Conservation (phyloP, 2,888 invertebrate species). For the Pandemis corylana region DNA sequence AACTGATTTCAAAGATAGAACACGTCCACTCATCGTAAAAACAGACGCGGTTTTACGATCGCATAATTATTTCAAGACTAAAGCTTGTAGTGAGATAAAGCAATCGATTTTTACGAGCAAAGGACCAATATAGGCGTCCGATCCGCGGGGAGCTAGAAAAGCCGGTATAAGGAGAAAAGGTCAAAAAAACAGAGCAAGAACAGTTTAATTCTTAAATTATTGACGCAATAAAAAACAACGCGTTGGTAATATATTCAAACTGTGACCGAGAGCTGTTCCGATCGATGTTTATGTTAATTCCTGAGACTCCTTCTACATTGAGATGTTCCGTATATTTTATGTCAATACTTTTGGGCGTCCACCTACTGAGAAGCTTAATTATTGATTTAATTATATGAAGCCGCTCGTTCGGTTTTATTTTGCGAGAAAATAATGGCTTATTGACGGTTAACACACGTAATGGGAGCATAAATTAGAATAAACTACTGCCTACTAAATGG, state of each 20-base stretch:
- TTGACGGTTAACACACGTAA: slow-evolving; percentile 37
- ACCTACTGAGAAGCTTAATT: slow-evolving; percentile 51
- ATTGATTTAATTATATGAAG: slow-evolving; percentile 37
- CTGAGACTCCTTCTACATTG: slow-evolving; percentile 65
- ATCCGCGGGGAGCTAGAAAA: slow-evolving; percentile 56
- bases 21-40: slow-evolving; percentile 48
- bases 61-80: slow-evolving; percentile 52
- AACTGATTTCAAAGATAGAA: slow-evolving; percentile 35
- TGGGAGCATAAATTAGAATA: slow-evolving; percentile 36
- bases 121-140: slow-evolving; percentile 53
- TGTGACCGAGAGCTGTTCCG: slow-evolving; percentile 67
- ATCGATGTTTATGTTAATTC: slow-evolving; percentile 80
- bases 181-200: slow-evolving; percentile 56
- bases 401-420: slow-evolving; percentile 26
- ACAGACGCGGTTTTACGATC: slow-evolving; percentile 46
- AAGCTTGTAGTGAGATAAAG: slow-evolving; percentile 62
- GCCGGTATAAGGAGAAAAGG: slow-evolving; percentile 50
- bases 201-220: slow-evolving; percentile 77
- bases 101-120: slow-evolving; percentile 69
- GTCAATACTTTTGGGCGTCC: slow-evolving; percentile 55
- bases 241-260: slow-evolving; percentile 74
- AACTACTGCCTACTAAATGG: slow-evolving; percentile 18
- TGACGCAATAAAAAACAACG: slow-evolving; percentile 74
- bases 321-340: slow-evolving; percentile 74
- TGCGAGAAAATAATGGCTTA: slow-evolving; percentile 35